Conservation (phyloP, 2,888 invertebrate species). For the Lasioglossum figueresi region DNA sequence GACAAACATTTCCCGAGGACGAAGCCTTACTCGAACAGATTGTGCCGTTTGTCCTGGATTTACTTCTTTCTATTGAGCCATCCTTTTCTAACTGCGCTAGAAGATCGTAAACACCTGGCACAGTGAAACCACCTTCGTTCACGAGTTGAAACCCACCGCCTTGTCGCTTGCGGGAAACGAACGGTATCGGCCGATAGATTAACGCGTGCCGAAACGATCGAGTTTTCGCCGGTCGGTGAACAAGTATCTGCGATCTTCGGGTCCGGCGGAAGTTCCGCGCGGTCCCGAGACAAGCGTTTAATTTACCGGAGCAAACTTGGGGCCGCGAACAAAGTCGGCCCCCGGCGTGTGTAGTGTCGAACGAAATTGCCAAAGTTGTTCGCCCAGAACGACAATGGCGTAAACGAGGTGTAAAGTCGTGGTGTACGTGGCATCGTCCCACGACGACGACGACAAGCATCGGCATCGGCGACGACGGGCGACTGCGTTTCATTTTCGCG, state of each 20-base stretch:
- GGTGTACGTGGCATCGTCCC: conserved; percentile 34
- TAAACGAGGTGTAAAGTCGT: conserved; percentile 73
- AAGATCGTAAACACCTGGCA: background rate
- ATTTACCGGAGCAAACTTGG: conserved; percentile 65
- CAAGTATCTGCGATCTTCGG: conserved; percentile 10
- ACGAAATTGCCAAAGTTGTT: conserved; percentile 68
- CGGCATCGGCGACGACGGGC: background rate
- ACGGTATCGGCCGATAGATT: background rate
- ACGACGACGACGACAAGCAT: background rate
- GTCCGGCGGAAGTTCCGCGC: conserved; percentile 10
- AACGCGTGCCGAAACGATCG: background rate
- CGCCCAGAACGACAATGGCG: conserved; percentile 66
- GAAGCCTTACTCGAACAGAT: background rate
- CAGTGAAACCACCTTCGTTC: background rate
- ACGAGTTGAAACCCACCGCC: background rate
- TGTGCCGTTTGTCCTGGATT: background rate
- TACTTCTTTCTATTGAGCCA: background rate
- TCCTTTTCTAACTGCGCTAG: background rate
- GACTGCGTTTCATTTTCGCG: background rate
- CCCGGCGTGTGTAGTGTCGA: conserved; percentile 44
- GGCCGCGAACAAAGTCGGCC: conserved; percentile 46
- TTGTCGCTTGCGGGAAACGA: background rate
- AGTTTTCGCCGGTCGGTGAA: background rate
- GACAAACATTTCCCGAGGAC: background rate
- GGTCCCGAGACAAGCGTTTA: conserved; percentile 60